Base-by-base conservation (phyloP, 2,888 invertebrate genomes). In the Xylota sylvarum region DNA sequence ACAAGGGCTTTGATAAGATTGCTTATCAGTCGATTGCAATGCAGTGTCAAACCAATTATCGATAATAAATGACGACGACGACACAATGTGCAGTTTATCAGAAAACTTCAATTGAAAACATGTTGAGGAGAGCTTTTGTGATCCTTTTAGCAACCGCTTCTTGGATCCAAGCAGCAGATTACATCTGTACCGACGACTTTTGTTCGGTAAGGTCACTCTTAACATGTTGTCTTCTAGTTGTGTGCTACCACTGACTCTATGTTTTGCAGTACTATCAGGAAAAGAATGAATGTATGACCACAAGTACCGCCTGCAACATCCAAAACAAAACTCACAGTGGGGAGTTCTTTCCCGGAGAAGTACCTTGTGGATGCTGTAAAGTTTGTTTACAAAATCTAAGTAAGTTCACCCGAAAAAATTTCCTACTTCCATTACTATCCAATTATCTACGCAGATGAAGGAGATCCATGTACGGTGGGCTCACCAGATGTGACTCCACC, bases 301-400 rank as follows among this genome's bases (percentile, higher is more conserved):
- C 94, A 0, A 90, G 93, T 0, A 89, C 89, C 0, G 92, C 93
- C 30, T 95, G 95, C 89, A 67, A 89, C 12, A 92, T 93, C 86
- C 94, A 94, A 91, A 95, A 95, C 89, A 92, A 93, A 0, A 95
- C 95, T 0, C 93, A 94, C 89, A 92, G 92, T 40, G 95, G 95
- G 0, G 78, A 94, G 37, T 91, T 91, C 88, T 89, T 95, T 84
- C 93, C 93, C 0, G 94, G 94, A 0, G 94, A 94, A 0, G 94
- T 94, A 0, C 90, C 93, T 0, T 95, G 95, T 90, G 95, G 95
- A 89, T 95, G 95, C 89, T 95, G 95, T 87, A 91, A 94, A 0
- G 94, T 93, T 90, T 95, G 95, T 87, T 89, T 95, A 52, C 93
- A 93, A 3, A 93, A 94, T 88, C 92, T 94, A 88, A 91, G 95